Conservation (phyloP, 2,888 invertebrate genomes). For the Acleris holmiana region DNA sequence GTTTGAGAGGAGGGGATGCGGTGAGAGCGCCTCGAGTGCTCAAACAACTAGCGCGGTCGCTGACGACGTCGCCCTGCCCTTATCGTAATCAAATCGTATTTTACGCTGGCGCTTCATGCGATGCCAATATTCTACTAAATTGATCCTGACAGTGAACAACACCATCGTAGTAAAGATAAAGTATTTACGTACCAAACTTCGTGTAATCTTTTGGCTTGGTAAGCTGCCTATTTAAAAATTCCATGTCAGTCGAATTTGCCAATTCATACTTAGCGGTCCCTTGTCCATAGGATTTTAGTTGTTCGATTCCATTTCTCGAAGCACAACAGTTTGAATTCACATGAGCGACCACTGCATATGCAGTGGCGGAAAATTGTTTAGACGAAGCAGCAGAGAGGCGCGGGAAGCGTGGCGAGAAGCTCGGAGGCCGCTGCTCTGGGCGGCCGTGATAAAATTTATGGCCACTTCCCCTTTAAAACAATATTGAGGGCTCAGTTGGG, state of each 20-base stretch:
- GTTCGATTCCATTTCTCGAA: not conserved
- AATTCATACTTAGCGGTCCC: not conserved
- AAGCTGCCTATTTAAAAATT: too few relatives aligned
- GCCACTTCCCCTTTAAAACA: conserved; percentile 85
- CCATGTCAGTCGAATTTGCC: too few relatives aligned
- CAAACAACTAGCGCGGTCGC: conserved; percentile 27
- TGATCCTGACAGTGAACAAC: conserved; percentile 28
- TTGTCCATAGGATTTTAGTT: not conserved
- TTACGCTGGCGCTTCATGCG: conserved; percentile 66
- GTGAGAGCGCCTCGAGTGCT: conserved; percentile 25
- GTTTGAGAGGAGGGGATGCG: conserved; percentile 14
- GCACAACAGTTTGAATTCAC: conserved; percentile 48
- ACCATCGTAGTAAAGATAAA: conserved; percentile 4
- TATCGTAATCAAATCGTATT: conserved; percentile 72
- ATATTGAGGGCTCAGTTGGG: conserved; percentile 85
- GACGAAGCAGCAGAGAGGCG: conserved; percentile 53
- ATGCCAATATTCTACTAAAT: conserved; percentile 51
- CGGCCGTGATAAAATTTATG: conserved; percentile 85
- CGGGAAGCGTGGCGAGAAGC: conserved; percentile 44
- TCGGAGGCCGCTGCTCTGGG: conserved; percentile 62
- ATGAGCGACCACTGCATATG: conserved; percentile 70
- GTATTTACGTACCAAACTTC: too few relatives aligned
- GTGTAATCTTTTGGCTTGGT: too few relatives aligned
- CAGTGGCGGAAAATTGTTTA: conserved; percentile 77
- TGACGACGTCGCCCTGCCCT: conserved; percentile 45